Percentiles rank a stretch among this genome's conserved stretches.
phyloP scores from a whole-genome alignment of 2,113 vertebrate species.

The Gnathonemus longibarbis region DNA sequence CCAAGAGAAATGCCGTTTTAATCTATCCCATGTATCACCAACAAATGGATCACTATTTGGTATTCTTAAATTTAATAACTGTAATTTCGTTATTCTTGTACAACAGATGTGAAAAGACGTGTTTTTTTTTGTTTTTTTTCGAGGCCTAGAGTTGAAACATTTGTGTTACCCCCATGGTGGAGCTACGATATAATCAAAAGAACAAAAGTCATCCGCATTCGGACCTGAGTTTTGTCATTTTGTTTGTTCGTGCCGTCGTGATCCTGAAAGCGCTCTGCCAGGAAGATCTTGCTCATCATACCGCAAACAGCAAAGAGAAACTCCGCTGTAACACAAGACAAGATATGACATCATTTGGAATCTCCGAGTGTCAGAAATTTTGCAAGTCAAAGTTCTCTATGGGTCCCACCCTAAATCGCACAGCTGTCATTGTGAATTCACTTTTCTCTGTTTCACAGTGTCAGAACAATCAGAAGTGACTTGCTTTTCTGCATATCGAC shows the following conservation, averaged over 20 bases:
- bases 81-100: neutral
- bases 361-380: neutral
- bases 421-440: neutral
- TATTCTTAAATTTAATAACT: neutral
- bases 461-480: neutral
- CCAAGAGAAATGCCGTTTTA: neutral
- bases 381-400: neutral
- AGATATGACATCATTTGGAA: conserved; percentile 4
- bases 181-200: neutral
- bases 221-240: neutral
- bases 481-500: neutral
- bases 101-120: neutral
- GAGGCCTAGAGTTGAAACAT: neutral
- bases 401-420: neutral
- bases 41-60: neutral
- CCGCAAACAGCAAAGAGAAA: neutral
- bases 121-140: neutral
- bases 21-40: neutral
- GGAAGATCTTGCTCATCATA: neutral
- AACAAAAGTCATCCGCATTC: neutral
- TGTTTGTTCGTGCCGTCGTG: neutral
- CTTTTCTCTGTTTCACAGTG: neutral
- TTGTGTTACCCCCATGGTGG: neutral
- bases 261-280: neutral
- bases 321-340: neutral